Evolutionary conservation across 2,113 vertebrate genomes (phyloP).

Genomic region (Periophthalmodon schlosseri): DNA sequence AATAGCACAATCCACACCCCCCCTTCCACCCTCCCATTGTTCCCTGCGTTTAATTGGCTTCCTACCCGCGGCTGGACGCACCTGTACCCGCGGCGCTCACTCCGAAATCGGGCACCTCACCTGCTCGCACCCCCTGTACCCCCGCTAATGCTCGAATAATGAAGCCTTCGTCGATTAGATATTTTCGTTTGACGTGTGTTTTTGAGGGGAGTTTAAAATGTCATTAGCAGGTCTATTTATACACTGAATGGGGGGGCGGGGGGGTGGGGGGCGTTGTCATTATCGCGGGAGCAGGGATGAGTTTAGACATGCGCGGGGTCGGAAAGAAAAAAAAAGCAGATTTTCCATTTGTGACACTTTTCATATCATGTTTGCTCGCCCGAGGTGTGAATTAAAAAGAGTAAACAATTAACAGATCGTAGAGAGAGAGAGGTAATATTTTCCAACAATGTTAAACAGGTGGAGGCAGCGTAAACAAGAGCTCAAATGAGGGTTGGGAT

Average conservation of each 20-base stretch:
- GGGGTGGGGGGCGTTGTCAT: conserved; percentile 68
- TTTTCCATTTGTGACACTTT: conserved; percentile 49
- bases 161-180: conserved; percentile 68
- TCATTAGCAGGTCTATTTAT: conserved; percentile 81
- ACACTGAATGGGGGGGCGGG: conserved; percentile 55
- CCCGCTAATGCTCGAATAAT: conserved; percentile 77
- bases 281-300: conserved; percentile 67
- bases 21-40: conserved; percentile 46
- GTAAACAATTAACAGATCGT: conserved; percentile 63
- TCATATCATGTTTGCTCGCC: conserved; percentile 30
- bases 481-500: background rate
- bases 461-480: conserved; percentile 28
- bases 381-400: conserved; percentile 66
- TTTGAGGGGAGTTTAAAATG: conserved; percentile 41
- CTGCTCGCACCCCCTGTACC: background rate
- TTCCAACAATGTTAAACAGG: conserved; percentile 27
- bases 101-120: background rate
- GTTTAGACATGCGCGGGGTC: conserved; percentile 57
- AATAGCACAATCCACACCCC: conserved; percentile 2
- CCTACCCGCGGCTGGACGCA: conserved; percentile 73
- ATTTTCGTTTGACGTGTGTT: conserved; percentile 46
- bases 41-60: conserved; percentile 75
- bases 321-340: conserved; percentile 12
- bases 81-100: conserved; percentile 72
- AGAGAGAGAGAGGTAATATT: conserved; percentile 28